Evolutionary conservation across 2,888 invertebrate genomes (phyloP).

Genomic region (Amphimallon solstitiale): DNA sequence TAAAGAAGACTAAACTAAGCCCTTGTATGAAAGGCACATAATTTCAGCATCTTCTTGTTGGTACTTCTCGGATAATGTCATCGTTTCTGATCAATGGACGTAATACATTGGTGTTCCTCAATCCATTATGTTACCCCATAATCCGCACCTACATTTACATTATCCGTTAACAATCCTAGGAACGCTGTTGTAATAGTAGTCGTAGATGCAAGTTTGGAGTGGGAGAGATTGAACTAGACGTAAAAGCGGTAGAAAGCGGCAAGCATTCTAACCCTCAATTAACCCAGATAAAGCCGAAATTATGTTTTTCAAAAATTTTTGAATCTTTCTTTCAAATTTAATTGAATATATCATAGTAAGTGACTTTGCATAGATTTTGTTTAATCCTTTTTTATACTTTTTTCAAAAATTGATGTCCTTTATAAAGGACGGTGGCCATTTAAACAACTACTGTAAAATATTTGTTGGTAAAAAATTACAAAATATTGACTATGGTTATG

Average conservation of each 20-base stretch:
- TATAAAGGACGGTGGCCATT: no score
- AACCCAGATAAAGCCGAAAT: no score
- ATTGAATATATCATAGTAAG: no score
- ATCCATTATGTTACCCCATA: conserved; percentile 33
- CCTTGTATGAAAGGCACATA: conserved; percentile 22
- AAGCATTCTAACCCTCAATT: conserved; percentile 43
- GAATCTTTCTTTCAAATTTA: no score
- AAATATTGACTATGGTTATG: no score
- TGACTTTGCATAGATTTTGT: no score
- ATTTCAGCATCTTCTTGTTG: conserved; percentile 10
- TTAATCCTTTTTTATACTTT: no score
- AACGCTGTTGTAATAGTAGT: conserved; percentile 13
- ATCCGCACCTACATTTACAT: conserved; percentile 31
- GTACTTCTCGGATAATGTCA: conserved; percentile 34
- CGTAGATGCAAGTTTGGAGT: background rate
- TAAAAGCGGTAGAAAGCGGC: conserved; percentile 26
- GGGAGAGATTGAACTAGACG: conserved; percentile 4
- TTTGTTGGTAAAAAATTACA: no score
- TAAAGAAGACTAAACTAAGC: conserved; percentile 31
- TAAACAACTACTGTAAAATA: no score
- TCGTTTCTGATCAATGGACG: conserved; percentile 37
- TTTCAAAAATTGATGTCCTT: no score
- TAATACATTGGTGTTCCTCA: conserved; percentile 38
- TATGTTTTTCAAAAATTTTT: no score
- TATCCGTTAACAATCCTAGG: conserved; percentile 37